These are phyloP conservation scores for Pituophis catenifer DNA, from an alignment of 2,113 vertebrate species.

Conservation along the genomic window DNA sequence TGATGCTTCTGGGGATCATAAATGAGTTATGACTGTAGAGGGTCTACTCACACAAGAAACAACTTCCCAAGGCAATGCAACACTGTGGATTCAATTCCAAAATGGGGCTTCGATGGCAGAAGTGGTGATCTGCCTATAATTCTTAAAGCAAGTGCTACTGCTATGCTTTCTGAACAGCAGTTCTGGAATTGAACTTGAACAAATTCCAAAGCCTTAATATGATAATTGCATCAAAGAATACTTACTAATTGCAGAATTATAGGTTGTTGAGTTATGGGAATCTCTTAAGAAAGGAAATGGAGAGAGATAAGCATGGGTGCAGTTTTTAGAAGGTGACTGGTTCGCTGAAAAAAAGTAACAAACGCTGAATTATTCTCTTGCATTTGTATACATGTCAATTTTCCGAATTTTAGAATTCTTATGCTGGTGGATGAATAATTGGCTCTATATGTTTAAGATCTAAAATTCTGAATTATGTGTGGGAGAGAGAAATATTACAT, in stretches of 20 bases:
- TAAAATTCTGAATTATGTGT: neutral
- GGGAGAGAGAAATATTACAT: neutral
- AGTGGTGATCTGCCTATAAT: neutral
- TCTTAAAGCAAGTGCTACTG: neutral
- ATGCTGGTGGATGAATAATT: neutral
- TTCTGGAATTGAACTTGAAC: neutral
- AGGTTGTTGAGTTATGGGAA: slow-evolving; percentile 82
- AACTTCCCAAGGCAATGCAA: neutral
- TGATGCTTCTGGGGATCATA: neutral
- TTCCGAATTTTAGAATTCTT: neutral
- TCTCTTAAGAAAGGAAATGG: slow-evolving; percentile 85
- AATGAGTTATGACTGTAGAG: neutral
- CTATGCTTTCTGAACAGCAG: neutral
- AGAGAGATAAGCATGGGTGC: slow-evolving; percentile 86
- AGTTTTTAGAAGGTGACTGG: slow-evolving; percentile 83
- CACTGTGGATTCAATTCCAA: neutral
- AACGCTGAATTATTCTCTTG: slow-evolving; percentile 1
- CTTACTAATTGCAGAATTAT: slow-evolving; percentile 90
- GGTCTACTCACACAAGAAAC: neutral
- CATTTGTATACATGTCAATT: neutral
- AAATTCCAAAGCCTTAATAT: neutral
- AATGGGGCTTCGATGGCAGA: neutral
- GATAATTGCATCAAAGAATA: slow-evolving; percentile 27
- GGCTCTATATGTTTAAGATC: neutral
- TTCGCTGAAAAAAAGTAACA: slow-evolving; percentile 75